These are phyloP conservation scores for Sclerurus mexicanus DNA, from an alignment of 2,113 vertebrate species.

Conservation along the genomic window DNA sequence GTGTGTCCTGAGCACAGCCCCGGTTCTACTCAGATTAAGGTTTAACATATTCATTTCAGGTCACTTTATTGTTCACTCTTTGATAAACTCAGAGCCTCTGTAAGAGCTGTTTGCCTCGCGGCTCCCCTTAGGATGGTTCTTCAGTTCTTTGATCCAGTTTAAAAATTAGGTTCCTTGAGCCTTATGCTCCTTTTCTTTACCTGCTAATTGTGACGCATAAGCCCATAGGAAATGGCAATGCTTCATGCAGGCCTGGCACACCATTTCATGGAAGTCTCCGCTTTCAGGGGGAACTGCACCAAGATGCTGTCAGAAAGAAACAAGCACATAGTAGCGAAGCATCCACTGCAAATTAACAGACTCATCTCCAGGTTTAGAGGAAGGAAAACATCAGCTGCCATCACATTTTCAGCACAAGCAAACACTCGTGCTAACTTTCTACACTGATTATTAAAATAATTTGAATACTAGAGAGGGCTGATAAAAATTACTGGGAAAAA, in stretches of 20 bases:
- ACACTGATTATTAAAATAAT: neutral
- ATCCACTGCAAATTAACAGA: neutral
- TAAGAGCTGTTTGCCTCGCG: neutral
- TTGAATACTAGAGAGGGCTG: neutral
- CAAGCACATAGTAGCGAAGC: neutral
- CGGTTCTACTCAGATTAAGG: neutral
- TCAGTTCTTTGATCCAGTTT: neutral
- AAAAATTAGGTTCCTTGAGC: neutral
- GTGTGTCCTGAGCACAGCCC: neutral
- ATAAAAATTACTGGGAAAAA: neutral
- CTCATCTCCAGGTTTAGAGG: neutral
- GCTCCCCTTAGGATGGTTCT: neutral
- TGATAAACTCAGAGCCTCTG: neutral
- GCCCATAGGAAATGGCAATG: slow-evolving; percentile 88
- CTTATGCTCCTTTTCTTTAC: too few relatives aligned
- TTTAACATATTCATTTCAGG: neutral
- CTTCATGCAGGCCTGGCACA: slow-evolving; percentile 90
- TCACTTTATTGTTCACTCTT: neutral
- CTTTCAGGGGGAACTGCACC: slow-evolving; percentile 81
- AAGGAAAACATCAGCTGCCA: neutral
- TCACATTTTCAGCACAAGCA: neutral
- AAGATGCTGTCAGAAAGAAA: slow-evolving; percentile 81
- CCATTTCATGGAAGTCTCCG: slow-evolving; percentile 92
- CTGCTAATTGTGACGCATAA: slow-evolving; percentile 82
- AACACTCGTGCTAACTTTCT: neutral